Evolutionary conservation across 2,888 invertebrate genomes (phyloP), one percentile per base, ranked within the genome.

Genomic region (Baronia brevicornis): DNA sequence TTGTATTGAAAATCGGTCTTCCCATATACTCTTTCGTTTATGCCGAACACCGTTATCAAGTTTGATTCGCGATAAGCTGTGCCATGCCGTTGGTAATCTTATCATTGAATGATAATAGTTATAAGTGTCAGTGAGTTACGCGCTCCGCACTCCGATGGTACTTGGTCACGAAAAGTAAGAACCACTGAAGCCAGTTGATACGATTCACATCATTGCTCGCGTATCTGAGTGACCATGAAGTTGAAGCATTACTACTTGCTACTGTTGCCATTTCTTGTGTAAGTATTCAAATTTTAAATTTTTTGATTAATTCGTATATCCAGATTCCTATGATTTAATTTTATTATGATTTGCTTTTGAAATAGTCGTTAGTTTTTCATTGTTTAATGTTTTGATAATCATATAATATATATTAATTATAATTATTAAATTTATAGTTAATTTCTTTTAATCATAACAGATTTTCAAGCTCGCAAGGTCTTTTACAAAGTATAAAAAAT

Each of bases 61-160:
- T 60, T 67, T 72, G 78, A 79, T 77, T 79, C 71, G 69, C 59
- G 80, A 82, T 82, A 84, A 82, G 77, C 67, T 64, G 45, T 52
- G 64, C 70, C 64, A 73, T 75, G 70, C 72, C 66, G 67, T 60
- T 53, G 57, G 69, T 74, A 77, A 75, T 80, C 79, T 84, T 84
- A 84, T 84, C 84, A 72, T 63, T 65, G 64, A 71, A 67, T 78
- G 82, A 84, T 84, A 84, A 73, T 70, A 72, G 77, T 73, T 77
- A 72, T 77, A 79, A 79, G 80, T 79, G 77, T 79, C 78, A 84
- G 82, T 82, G 73, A 84, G 82, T 67, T 73, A 70, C 73, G 73
- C 55, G 71, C 61, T 62, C 56, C 64, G 61, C 55, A 57, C 57
- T 59, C 62, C 61, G 73, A 58, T 66, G 67, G 73, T 72, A 60